Conservation (phyloP, 2,113 vertebrate genomes). For the Brienomyrus longianalis region DNA sequence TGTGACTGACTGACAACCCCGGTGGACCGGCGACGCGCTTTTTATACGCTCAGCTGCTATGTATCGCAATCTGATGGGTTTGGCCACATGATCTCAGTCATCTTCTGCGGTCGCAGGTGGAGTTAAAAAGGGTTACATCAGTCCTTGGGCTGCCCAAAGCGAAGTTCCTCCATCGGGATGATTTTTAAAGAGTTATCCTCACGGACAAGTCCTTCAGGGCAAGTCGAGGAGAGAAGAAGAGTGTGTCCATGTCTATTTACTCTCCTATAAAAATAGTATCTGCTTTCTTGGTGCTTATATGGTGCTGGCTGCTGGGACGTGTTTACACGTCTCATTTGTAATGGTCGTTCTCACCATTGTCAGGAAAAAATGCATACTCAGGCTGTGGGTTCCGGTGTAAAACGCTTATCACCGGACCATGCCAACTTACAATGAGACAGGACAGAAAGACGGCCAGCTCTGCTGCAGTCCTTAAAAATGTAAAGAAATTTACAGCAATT, state of each 20-base stretch:
- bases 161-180: background rate
- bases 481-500: background rate
- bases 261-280: background rate
- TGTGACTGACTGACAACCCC: conserved; percentile 18
- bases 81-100: conserved; percentile 30
- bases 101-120: conserved; percentile 20
- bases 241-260: no score
- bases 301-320: background rate
- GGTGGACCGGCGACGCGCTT: conserved; percentile 18
- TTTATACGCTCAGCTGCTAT: conserved; percentile 30
- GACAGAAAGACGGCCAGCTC: background rate
- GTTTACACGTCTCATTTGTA: background rate
- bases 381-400: background rate
- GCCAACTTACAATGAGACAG: background rate
- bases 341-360: background rate
- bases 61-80: conserved; percentile 30
- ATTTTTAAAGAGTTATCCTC: background rate
- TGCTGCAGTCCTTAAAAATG: background rate
- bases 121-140: background rate
- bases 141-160: background rate
- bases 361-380: background rate
- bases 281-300: background rate
- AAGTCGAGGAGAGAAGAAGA: background rate
- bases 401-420: background rate
- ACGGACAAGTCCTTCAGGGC: background rate